These are phyloP conservation scores for Tolmerus cingulatus DNA, from an alignment of 2,888 invertebrate genomes.

Conservation along the genomic window DNA sequence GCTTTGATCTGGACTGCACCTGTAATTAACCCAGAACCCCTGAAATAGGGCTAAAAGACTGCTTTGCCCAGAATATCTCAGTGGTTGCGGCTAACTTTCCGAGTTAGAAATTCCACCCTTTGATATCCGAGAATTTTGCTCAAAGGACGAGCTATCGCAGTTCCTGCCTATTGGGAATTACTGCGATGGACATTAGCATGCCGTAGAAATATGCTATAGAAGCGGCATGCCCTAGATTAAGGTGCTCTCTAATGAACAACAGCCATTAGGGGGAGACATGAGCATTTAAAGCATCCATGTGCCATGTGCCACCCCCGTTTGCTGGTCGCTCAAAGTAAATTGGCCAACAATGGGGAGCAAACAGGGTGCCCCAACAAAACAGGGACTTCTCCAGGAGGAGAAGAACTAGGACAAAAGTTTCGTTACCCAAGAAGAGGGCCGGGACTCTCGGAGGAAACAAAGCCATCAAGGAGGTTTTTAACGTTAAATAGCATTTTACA, in stretches of 20 bases:
- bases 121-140: neutral
- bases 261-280: neutral
- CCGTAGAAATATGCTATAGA: neutral
- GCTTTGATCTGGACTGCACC: neutral
- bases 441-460: neutral
- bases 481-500: constrained; percentile 26
- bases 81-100: neutral
- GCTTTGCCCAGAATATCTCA: neutral
- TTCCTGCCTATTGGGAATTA: neutral
- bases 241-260: neutral
- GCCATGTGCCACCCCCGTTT: neutral
- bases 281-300: neutral
- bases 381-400: neutral
- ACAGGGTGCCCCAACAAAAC: neutral
- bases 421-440: neutral
- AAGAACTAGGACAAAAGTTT: neutral
- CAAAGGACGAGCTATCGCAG: neutral
- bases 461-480: neutral
- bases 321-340: constrained; percentile 1
- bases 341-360: neutral
- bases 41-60: neutral
- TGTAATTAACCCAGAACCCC: neutral
- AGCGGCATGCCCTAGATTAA: neutral
- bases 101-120: neutral
- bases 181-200: neutral